Base-by-base conservation (phyloP, 2,888 invertebrate species). In the Eupeodes luniger region DNA sequence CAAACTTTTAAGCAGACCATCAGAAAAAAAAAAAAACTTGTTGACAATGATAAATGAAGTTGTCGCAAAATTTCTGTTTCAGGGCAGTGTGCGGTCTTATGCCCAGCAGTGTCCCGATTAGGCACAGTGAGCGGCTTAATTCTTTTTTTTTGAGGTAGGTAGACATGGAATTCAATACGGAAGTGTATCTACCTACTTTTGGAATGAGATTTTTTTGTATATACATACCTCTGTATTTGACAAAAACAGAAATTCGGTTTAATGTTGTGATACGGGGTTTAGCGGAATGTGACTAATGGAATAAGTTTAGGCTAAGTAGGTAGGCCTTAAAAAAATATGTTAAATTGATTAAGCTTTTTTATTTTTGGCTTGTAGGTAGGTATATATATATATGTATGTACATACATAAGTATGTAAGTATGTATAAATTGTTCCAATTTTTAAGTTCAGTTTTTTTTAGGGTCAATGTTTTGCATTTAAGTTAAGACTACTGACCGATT, bases 101-200 rank as follows among this genome's bases (percentile, higher is more conserved):
- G 66, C 5, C 55, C 67, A 51, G 66, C 67, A 51, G 66, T 85
- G 69, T 53, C 81, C 79, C 75, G 64, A 75, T 86, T 70, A 51
- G 81, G 57, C 51, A 40, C 40, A 40, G 5, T 7, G 40, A 44
- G 40, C n/a, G 40, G 62, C 40, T 44, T 62, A 44, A 16, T 61
- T 67, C 36, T 69, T 55, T 40, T 69, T 55, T 40, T 69, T 40
- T 69, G 34, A 66, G 47, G 47, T 53, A 69, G 53, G 53, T 55
- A 69, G 69, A 34, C 40, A 40, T 70, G 12, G 9, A 55, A 34
- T 19, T 40, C 70, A 7, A 44, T 44, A 55, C 70, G 70, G 70
- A 70, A 70, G 49, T 55, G 14, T 36, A 40, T 9, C 40, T 40
- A 7, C 5, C 40, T 40, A 16, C 16, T 47, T 36, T 53, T 69